phyloP scores from a whole-genome alignment of 2,797 vertebrate genomes.

The Mormyrops boulengeri region DNA sequence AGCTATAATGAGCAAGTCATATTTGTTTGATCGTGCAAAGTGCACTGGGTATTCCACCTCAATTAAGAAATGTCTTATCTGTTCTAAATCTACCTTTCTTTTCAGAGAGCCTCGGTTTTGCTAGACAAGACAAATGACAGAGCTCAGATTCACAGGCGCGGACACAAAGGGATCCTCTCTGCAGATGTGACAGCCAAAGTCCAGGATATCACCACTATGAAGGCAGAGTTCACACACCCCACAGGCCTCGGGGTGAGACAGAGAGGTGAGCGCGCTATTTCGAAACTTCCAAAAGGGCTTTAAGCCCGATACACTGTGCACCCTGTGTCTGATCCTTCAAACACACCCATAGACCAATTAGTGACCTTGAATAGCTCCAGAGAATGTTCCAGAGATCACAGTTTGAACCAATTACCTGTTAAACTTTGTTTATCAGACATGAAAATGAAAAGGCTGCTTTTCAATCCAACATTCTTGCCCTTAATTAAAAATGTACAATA shows the following conservation, averaged over 20 bases:
- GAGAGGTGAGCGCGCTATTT: conserved; percentile 43
- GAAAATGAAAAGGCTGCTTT: neutral
- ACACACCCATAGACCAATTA: neutral
- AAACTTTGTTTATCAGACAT: neutral
- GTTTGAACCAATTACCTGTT: neutral
- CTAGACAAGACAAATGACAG: conserved; percentile 30
- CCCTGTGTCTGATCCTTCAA: neutral
- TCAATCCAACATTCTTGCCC: neutral
- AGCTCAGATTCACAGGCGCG: conserved; percentile 35
- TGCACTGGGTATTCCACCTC: neutral
- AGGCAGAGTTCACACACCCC: conserved; percentile 35
- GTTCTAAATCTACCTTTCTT: neutral
- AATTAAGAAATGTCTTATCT: neutral
- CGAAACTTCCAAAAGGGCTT: neutral
- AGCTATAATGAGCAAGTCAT: neutral
- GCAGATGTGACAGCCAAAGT: conserved; percentile 40
- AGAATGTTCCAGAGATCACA: neutral
- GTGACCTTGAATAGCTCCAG: neutral
- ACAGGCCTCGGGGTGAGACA: conserved; percentile 39
- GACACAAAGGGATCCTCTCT: conserved; percentile 49
- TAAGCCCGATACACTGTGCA: neutral
- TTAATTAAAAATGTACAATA: neutral
- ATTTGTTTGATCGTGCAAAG: neutral
- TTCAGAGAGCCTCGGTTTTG: conserved; percentile 40
- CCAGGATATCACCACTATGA: conserved; percentile 45